Percentiles rank a stretch among this genome's conserved stretches.
Evolutionary conservation across 2,888 invertebrate genomes (phyloP).

Genomic region (Chrysotoxum bicinctum): DNA sequence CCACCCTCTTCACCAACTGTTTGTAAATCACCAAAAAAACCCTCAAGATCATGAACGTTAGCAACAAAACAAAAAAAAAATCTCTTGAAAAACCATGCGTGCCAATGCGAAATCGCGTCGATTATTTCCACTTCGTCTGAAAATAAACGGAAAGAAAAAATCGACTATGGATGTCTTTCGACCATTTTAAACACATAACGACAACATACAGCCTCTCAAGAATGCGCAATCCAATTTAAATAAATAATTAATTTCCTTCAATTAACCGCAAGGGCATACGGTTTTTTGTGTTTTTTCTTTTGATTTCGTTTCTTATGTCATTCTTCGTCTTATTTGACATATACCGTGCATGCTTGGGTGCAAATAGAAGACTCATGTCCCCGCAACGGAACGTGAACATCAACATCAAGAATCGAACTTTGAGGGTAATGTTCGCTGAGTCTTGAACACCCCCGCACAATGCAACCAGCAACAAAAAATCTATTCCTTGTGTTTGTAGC

Average conservation of each 20-base stretch:
- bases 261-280: conserved; percentile 78
- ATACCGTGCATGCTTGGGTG: conserved; percentile 45
- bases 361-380: conserved; percentile 52
- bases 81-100: conserved; percentile 43
- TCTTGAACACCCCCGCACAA: conserved; percentile 59
- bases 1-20: conserved; percentile 17
- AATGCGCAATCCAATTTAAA: conserved; percentile 79
- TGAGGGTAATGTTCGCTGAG: conserved; percentile 48
- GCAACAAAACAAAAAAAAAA: background rate
- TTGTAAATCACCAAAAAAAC: conserved; percentile 19
- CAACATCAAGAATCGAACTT: conserved; percentile 36
- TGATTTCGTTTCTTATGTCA: conserved; percentile 6
- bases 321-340: conserved; percentile 49
- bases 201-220: conserved; percentile 41
- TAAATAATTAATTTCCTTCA: conserved; percentile 81
- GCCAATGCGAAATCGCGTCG: conserved; percentile 61
- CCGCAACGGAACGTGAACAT: conserved; percentile 51
- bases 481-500: conserved; percentile 35
- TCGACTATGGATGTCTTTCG: conserved; percentile 32
- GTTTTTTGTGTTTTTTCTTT: conserved; percentile 42
- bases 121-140: conserved; percentile 36
- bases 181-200: conserved; percentile 12
- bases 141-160: background rate
- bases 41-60: conserved; percentile 43
- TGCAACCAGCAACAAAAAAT: conserved; percentile 23